Base-by-base conservation (phyloP, 2,888 invertebrate genomes). In the Agrochola litura region DNA sequence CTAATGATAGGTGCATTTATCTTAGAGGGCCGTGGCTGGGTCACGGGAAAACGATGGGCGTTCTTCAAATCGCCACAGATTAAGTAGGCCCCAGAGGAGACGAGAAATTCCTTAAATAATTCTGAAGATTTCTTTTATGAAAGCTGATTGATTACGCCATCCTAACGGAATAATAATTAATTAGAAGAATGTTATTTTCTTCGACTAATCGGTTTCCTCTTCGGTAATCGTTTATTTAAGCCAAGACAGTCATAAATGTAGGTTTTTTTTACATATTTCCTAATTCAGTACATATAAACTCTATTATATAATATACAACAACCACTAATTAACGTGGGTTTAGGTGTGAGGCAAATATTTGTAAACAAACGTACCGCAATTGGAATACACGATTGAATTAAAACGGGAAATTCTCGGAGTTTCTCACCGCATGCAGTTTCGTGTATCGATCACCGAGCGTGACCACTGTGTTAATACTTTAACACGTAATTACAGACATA, bases 1-100 rank as follows among this genome's bases (percentile, higher is more conserved):
- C 82, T 88, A 88, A 88, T 90, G 86, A 84, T 86, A 76, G 83
- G 84, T 83, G 83, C 85, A 89, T 90, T 89, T 89, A 85, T 89
- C 85, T 90, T 86, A 72, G 80, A 73, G 68, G 71, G 76, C 81
- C 76, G 80, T 86, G 76, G 86, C 83, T 75, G 79, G 84, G 90
- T 85, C 83, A 86, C 82, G 66, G 82, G 78, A 77, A 87, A 86
- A 87, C 83, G 81, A 82, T 74, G 85, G 85, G 75, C 80, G 70
- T 82, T 83, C 75, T 81, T 79, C 76, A 82, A 86, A 85, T 85
- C 75, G 84, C 86, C 83, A 87, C 75, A 83, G 87, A 89, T 77
- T 82, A 82, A 70, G 54, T 70, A 66, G 37, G 6, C 43, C 63
- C 49, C 79, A 82, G 81, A 82, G 65, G 58, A 70, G 76, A 81